phyloP scores from a whole-genome alignment of 2,113 vertebrate genomes.

The Amia ocellicauda region DNA sequence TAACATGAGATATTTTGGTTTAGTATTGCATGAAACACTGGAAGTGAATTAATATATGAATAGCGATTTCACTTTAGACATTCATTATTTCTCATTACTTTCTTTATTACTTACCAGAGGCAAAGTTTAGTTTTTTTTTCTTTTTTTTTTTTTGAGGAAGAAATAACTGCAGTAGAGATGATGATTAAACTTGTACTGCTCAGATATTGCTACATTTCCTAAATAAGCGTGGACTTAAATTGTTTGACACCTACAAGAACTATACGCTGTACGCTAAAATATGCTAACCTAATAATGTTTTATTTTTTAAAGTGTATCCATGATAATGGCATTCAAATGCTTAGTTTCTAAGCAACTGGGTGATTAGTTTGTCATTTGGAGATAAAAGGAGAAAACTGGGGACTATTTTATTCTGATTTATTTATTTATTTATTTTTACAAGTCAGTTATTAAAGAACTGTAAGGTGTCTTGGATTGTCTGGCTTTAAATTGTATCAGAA shows the following conservation, averaged over 20 bases:
- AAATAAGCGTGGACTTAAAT: background rate
- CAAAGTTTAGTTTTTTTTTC: too few species aligned
- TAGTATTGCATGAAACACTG: too few species aligned
- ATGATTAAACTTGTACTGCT: background rate
- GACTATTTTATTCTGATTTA: too few species aligned
- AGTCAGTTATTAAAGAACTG: too few species aligned
- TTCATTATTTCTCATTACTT: too few species aligned
- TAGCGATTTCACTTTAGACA: too few species aligned
- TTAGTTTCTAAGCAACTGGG: background rate
- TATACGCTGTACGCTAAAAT: background rate
- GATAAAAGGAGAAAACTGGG: background rate
- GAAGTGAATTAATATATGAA: too few species aligned
- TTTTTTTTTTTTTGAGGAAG: background rate
- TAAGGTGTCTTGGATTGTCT: too few species aligned
- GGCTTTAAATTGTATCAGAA: too few species aligned
- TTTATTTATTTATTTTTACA: background rate
- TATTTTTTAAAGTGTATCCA: background rate
- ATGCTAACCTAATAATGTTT: slow-evolving; percentile 1
- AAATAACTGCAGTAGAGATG: background rate
- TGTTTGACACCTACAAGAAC: background rate
- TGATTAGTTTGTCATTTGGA: slow-evolving; percentile 2
- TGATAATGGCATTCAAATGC: background rate
- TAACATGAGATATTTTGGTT: too few species aligned
- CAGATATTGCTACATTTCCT: background rate
- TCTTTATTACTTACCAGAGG: too few species aligned